Percentiles rank a stretch among this genome's conserved stretches.
phyloP scores from a whole-genome alignment of 2,888 invertebrate genomes.

The Lycophotia porphyrea region DNA sequence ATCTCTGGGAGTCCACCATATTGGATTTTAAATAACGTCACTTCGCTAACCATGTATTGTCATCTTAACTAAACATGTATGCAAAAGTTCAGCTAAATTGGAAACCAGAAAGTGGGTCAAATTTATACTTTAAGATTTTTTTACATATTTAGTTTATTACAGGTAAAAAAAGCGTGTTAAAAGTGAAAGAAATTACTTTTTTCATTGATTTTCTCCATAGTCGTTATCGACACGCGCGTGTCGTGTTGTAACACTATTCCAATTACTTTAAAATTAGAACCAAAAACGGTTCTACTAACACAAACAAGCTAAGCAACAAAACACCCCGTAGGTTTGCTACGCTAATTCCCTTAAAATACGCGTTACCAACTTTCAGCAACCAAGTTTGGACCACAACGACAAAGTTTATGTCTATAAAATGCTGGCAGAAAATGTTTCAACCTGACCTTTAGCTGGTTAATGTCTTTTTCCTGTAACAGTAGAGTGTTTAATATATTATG shows the following conservation, averaged over 20 bases:
- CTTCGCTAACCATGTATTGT: background rate
- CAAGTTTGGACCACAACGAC: slow-evolving; percentile 38
- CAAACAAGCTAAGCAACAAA: slow-evolving; percentile 22
- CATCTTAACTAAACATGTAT: background rate
- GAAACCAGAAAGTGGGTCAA: background rate
- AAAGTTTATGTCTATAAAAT: slow-evolving; percentile 58
- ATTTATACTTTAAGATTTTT: background rate
- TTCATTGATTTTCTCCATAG: no score
- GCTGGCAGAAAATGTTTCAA: slow-evolving; percentile 38
- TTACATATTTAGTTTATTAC: background rate
- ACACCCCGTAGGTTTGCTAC: slow-evolving; percentile 26
- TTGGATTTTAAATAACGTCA: background rate
- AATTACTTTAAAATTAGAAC: slow-evolving; percentile 5
- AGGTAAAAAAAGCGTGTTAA: no score
- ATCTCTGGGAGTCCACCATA: no score
- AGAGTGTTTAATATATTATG: no score
- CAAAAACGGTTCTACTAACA: slow-evolving; percentile 13
- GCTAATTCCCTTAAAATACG: slow-evolving; percentile 59
- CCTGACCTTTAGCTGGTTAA: slow-evolving; percentile 47
- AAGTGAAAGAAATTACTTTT: background rate
- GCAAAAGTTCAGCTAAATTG: background rate
- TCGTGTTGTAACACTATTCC: no score
- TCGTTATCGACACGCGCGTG: no score
- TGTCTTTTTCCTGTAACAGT: slow-evolving; percentile 54
- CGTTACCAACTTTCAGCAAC: slow-evolving; percentile 40